Conservation (phyloP, 1,140 invertebrate species). For the Microplitis mediator region DNA sequence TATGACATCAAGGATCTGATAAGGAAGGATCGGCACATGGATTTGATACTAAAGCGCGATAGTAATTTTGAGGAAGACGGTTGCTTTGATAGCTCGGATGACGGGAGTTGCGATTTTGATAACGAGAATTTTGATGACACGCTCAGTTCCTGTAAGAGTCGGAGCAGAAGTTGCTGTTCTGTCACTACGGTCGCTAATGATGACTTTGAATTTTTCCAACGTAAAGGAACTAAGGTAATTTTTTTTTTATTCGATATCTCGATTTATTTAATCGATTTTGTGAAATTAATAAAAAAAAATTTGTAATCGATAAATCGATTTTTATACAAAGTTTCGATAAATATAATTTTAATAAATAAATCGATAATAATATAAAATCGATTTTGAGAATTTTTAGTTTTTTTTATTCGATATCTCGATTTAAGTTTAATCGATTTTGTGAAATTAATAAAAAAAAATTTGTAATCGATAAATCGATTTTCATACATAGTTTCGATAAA, state of each 20-base stretch:
- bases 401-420: too few species aligned
- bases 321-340: too few species aligned
- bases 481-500: too few species aligned
- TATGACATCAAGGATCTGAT: slow-evolving; percentile 48
- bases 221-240: slow-evolving; percentile 50
- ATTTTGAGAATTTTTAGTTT: too few species aligned
- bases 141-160: slow-evolving; percentile 65
- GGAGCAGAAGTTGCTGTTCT: slow-evolving; percentile 64
- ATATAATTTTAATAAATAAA: too few species aligned
- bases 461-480: too few species aligned
- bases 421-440: too few species aligned
- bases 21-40: slow-evolving; percentile 33
- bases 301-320: too few species aligned
- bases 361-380: too few species aligned
- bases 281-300: too few species aligned
- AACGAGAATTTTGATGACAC: slow-evolving; percentile 52
- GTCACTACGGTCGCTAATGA: slow-evolving; percentile 72
- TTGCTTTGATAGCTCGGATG: slow-evolving; percentile 59
- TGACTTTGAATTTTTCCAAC: slow-evolving; percentile 70
- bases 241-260: not conserved
- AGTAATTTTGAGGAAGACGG: slow-evolving; percentile 21
- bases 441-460: too few species aligned
- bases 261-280: not conserved
- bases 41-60: slow-evolving; percentile 26
- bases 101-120: slow-evolving; percentile 57